Evolutionary conservation across 2,888 invertebrate genomes (phyloP).

Genomic region (Lathronympha strigana): DNA sequence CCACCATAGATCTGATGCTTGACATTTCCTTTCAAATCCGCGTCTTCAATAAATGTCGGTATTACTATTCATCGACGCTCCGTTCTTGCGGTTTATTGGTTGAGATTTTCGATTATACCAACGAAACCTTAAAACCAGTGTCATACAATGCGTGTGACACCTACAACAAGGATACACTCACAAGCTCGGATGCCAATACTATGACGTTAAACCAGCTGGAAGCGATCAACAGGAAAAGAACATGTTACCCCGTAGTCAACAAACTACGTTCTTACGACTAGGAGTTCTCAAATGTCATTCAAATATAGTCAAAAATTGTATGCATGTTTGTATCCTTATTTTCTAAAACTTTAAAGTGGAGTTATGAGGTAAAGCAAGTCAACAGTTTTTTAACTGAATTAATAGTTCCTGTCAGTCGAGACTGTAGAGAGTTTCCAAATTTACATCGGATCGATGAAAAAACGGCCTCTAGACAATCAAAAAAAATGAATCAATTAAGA

Average conservation of each 20-base stretch:
- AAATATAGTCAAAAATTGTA: background rate
- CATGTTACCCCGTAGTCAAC: too few species aligned
- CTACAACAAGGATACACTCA: background rate
- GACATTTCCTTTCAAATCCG: conserved; percentile 11
- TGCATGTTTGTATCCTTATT: background rate
- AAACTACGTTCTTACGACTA: too few species aligned
- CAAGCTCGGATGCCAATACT: background rate
- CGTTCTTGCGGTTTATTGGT: conserved; percentile 10
- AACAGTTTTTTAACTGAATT: conserved; percentile 3
- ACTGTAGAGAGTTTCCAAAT: background rate
- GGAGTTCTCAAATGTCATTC: background rate
- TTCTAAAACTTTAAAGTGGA: background rate
- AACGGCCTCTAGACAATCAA: background rate
- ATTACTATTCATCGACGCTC: background rate
- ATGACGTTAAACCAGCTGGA: background rate
- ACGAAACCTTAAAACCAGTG: conserved; percentile 8
- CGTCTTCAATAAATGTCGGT: conserved; percentile 12
- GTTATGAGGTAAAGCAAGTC: background rate
- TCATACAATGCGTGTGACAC: conserved; percentile 11
- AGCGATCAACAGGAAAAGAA: background rate
- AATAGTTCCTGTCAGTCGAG: background rate
- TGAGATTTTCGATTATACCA: conserved; percentile 5
- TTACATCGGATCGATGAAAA: conserved; percentile 4
- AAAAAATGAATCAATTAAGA: conserved; percentile 11
- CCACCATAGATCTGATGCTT: background rate